Conservation (phyloP, 2,797 vertebrate genomes). For the Urophycis tenuis region DNA sequence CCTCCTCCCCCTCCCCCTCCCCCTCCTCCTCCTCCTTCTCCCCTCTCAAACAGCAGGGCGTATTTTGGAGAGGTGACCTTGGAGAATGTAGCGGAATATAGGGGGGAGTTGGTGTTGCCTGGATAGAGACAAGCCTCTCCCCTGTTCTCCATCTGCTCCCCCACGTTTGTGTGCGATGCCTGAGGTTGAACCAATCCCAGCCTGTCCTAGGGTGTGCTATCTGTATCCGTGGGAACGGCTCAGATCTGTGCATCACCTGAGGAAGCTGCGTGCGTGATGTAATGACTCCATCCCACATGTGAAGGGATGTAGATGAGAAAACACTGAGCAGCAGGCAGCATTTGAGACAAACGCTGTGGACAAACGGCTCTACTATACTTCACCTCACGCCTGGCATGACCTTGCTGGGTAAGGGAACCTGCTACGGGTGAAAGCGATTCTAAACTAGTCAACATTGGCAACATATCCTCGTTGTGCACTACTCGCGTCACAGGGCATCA, state of each 20-base stretch:
- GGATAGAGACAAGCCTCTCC: not conserved
- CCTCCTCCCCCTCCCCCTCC: not conserved
- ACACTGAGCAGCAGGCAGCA: not conserved
- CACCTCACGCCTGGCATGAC: not conserved
- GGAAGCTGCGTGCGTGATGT: not conserved
- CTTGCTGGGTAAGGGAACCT: not conserved
- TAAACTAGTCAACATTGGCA: not conserved
- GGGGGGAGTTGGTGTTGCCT: not conserved
- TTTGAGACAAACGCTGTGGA: not conserved
- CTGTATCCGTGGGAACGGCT: not conserved
- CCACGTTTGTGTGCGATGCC: not conserved
- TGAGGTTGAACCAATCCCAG: not conserved
- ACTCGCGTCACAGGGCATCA: not conserved
- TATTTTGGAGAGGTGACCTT: conserved; percentile 3
- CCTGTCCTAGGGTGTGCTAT: not conserved
- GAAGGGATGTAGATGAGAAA: not conserved
- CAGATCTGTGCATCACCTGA: not conserved
- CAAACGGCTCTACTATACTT: not conserved
- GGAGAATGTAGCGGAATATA: not conserved
- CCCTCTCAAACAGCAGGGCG: not conserved
- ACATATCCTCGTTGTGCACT: not conserved
- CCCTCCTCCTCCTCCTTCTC: not conserved
- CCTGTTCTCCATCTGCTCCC: not conserved
- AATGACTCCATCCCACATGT: not conserved
- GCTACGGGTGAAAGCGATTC: not conserved